Base-by-base conservation (phyloP, 2,888 invertebrate species). In the Graphium colonna region DNA sequence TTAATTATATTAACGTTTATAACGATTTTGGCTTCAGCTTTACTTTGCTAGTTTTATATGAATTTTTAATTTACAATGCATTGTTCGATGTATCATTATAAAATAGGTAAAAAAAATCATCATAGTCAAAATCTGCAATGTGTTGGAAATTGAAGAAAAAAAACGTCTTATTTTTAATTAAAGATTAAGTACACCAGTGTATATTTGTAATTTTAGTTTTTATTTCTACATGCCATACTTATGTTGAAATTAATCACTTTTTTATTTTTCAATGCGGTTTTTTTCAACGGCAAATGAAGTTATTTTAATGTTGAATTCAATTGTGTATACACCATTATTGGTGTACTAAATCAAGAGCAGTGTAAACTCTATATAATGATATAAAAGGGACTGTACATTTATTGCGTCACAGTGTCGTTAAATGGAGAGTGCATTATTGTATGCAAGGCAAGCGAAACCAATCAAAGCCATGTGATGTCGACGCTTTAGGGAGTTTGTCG, bases 1-100 rank as follows among this genome's bases (percentile, higher is more conserved):
- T 58, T 55, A 63, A 59, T 53, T 55, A 60, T 59, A 62, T 59
- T 52, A 52, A 56, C 55, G 64, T 67, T 65, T 65, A 67, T 67
- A 67, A 67, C 65, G 15, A 63, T 67, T 76, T 76, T 70, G 73
- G 77, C 81, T 80, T 79, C 75, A 81, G 76, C 77, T 82, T 79
- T 81, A 79, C 67, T 77, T 76, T 75, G 63, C 67, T 75, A 74
- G 68, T 64, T 53, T 60, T 63, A 36, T 65, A 39, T 56, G 39
- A 46, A 49, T 61, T 62, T 54, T 68, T 67, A 68, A 71, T 71
- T 71, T 71, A 62, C 67, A 71, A 68, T 68, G 59, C 67, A 63
- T 66, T 68, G 64, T 63, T 62, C 31, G 36, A 12, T 36, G 36
- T 36, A 9, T 31, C 9, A n/a, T n/a, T 36, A 36, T 36, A 12